Evolutionary conservation across 2,113 vertebrate species (phyloP).

Genomic region (Albula goreensis): DNA sequence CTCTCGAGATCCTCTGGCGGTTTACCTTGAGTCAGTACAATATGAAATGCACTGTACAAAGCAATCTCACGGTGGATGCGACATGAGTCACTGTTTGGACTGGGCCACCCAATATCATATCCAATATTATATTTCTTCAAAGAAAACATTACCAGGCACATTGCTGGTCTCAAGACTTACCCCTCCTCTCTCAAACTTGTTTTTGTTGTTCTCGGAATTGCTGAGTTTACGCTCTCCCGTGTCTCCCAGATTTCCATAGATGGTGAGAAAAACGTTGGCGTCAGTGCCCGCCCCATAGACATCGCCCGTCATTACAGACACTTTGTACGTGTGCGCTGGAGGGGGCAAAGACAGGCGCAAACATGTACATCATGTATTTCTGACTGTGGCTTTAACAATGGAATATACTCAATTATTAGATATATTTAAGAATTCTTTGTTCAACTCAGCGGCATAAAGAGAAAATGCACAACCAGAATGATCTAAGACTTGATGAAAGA

Average conservation of each 20-base stretch:
- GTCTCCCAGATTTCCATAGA: slow-evolving; percentile 91
- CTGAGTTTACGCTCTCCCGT: slow-evolving; percentile 91
- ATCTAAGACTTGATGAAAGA: neutral
- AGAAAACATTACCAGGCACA: neutral
- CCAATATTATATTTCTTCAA: neutral
- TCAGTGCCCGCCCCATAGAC: slow-evolving; percentile 85
- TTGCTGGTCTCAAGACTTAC: slow-evolving; percentile 58
- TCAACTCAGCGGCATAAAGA: too few relatives aligned
- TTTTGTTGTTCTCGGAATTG: slow-evolving; percentile 89
- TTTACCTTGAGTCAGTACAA: neutral
- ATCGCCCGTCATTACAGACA: slow-evolving; percentile 89
- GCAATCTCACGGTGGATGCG: neutral
- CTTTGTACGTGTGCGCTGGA: slow-evolving; percentile 85
- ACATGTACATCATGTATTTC: neutral
- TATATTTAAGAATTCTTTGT: too few relatives aligned
- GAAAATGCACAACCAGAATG: neutral
- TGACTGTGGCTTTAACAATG: neutral
- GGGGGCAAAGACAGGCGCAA: neutral
- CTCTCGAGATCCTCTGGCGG: neutral
- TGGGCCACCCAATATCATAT: neutral
- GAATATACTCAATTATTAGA: neutral
- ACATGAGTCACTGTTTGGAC: neutral
- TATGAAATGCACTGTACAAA: neutral
- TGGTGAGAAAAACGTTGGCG: slow-evolving; percentile 90
- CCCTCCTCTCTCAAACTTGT: slow-evolving; percentile 94